Conservation (phyloP, 2,888 invertebrate species). For the Heliconius sara region DNA sequence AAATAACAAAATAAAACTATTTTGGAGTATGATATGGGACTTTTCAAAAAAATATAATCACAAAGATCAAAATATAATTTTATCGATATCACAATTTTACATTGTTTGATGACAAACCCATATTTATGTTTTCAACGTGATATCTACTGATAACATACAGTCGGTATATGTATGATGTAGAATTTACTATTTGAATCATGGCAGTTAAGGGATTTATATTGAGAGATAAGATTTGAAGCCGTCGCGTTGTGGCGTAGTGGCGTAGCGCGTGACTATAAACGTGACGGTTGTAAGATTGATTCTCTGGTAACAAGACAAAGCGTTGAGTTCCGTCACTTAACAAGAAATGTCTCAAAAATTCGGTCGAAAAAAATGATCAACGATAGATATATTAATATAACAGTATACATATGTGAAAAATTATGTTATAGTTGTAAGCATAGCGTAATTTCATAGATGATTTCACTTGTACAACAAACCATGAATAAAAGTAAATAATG, state of each 20-base stretch:
- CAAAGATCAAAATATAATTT: not conserved
- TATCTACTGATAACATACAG: slow-evolving; percentile 13
- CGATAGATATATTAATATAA: not conserved
- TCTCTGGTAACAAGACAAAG: too few relatives aligned
- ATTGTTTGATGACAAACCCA: not conserved
- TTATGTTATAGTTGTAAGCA: not conserved
- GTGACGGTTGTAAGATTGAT: too few relatives aligned
- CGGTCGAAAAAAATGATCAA: not conserved
- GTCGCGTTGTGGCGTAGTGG: too few relatives aligned
- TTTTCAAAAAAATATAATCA: not conserved
- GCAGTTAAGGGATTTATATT: not conserved
- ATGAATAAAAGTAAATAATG: not conserved
- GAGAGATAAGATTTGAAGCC: not conserved
- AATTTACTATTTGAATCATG: not conserved
- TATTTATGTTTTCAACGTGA: not conserved
- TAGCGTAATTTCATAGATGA: slow-evolving; percentile 1
- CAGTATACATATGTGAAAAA: not conserved
- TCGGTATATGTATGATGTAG: not conserved
- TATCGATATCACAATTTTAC: not conserved
- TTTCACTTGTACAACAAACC: not conserved
- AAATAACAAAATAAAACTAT: not conserved
- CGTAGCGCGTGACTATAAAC: too few relatives aligned
- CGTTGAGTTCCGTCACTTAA: too few relatives aligned
- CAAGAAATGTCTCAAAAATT: too few relatives aligned
- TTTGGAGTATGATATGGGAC: not conserved